Evolutionary conservation across 37 sponge, comb jelly and placozoan species (phyloP).

Genomic region (Corticium candelabrum): DNA sequence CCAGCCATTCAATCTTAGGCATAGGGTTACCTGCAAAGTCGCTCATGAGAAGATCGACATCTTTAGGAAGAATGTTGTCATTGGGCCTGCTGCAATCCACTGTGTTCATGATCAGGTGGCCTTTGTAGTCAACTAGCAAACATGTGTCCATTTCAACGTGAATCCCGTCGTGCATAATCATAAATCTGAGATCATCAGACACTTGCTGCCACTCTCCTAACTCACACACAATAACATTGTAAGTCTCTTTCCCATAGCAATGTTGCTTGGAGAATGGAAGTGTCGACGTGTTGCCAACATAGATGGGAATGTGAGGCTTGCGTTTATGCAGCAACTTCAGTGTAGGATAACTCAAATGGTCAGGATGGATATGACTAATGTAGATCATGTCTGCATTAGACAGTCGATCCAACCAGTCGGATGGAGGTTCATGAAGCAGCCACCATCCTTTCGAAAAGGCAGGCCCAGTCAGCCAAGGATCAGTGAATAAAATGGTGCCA

Average conservation of each 20-base stretch:
- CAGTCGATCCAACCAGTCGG: background rate
- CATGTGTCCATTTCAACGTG: background rate
- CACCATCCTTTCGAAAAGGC: background rate
- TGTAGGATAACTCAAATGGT: background rate
- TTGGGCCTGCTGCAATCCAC: background rate
- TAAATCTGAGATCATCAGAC: background rate
- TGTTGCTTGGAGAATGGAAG: background rate
- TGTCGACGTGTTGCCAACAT: background rate
- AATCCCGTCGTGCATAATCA: background rate
- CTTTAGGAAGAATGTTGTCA: background rate
- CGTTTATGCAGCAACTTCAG: background rate
- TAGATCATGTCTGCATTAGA: background rate
- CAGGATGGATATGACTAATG: background rate
- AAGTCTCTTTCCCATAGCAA: background rate
- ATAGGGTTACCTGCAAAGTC: conserved; percentile 1
- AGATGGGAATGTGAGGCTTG: background rate
- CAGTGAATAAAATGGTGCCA: background rate
- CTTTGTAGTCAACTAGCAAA: background rate
- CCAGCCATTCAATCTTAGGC: too few species aligned
- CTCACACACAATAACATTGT: background rate
- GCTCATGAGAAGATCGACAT: background rate
- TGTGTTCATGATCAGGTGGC: background rate
- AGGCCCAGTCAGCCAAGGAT: background rate
- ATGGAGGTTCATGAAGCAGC: background rate
- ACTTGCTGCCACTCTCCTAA: background rate